These are phyloP conservation scores for Paedocypris micromegethes DNA, from an alignment of 2,797 vertebrate species.

Conservation along the genomic window DNA sequence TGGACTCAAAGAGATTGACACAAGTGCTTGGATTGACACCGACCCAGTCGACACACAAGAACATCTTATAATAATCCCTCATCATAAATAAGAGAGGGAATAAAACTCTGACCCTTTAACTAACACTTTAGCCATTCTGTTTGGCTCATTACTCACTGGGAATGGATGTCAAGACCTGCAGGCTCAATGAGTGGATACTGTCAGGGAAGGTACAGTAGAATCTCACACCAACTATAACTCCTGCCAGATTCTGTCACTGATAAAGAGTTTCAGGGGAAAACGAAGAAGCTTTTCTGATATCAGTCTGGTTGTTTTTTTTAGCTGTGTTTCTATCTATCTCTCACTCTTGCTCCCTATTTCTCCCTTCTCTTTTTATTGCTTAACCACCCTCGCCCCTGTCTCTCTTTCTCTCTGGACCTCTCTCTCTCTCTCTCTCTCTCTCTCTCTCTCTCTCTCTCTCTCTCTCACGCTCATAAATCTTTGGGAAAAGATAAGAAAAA, in stretches of 20 bases:
- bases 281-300: conserved; percentile 34
- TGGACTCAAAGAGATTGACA: conserved; percentile 3
- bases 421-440: too few species aligned
- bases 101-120: conserved; percentile 33
- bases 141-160: conserved; percentile 21
- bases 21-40: neutral
- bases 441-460: too few species aligned
- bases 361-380: too few species aligned
- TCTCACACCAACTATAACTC: conserved; percentile 1
- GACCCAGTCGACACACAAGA: conserved; percentile 4
- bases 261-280: conserved; percentile 21
- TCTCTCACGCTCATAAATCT: too few species aligned
- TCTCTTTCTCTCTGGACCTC: too few species aligned
- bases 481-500: too few species aligned
- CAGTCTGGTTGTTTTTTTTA: conserved; percentile 7
- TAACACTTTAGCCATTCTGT: conserved; percentile 21
- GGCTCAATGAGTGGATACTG: conserved; percentile 25
- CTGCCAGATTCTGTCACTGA: conserved; percentile 22
- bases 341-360: neutral
- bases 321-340: conserved; percentile 8
- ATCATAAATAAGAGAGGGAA: conserved; percentile 27
- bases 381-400: too few species aligned
- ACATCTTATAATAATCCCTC: conserved; percentile 12
- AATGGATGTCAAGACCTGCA: conserved; percentile 23
- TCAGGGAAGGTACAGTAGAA: conserved; percentile 30